Conservation (phyloP, 1,140 invertebrate species). For the Dysdera silvatica region DNA sequence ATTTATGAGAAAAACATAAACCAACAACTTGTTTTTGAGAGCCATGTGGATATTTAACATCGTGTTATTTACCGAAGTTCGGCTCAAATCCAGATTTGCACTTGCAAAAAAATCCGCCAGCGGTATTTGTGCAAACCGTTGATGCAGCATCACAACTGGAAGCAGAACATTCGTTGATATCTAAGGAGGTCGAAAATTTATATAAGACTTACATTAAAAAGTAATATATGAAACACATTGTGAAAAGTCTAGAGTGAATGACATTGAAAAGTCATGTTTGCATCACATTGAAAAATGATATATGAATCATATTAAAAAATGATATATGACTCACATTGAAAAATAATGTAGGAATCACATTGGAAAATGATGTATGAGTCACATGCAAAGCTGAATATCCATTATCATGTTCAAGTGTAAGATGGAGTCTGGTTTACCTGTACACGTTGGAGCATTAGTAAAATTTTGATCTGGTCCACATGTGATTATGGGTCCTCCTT, state of each 20-base stretch:
- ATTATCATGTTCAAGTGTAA: too few species aligned
- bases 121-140: slow-evolving; percentile 82
- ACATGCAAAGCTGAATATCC: too few species aligned
- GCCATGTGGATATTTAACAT: too few species aligned
- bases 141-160: slow-evolving; percentile 77
- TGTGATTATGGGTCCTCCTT: slow-evolving; percentile 75
- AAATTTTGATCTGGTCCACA: slow-evolving; percentile 80
- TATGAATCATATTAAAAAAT: slow-evolving; percentile 1
- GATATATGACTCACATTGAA: slow-evolving; percentile 5
- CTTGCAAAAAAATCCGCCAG: slow-evolving; percentile 84
- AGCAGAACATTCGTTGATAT: slow-evolving; percentile 87
- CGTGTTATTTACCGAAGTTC: slow-evolving; percentile 58
- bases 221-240: too few species aligned
- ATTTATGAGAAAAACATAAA: too few species aligned
- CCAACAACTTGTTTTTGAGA: too few species aligned
- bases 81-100: slow-evolving; percentile 76
- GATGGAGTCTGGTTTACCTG: slow-evolving; percentile 51
- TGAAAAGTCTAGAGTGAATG: too few species aligned
- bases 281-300: slow-evolving; percentile 2
- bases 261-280: too few species aligned
- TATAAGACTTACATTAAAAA: too few species aligned
- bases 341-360: too few species aligned
- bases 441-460: slow-evolving; percentile 71
- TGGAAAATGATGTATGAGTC: too few species aligned
- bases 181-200: slow-evolving; percentile 43